Evolutionary conservation across 2,113 vertebrate species (phyloP).

Genomic region (Indicator indicator): DNA sequence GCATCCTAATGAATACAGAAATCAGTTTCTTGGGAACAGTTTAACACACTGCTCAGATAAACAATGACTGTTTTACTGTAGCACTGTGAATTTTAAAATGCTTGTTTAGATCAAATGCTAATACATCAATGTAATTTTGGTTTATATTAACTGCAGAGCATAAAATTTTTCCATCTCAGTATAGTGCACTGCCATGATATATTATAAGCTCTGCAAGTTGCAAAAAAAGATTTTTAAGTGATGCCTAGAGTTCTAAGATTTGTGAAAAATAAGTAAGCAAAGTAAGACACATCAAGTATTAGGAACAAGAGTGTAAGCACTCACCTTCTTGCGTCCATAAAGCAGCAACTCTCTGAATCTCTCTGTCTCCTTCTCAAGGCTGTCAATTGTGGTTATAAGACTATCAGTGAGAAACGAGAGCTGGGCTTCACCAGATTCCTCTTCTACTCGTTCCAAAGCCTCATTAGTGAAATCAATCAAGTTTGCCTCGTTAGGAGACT

Average conservation of each 20-base stretch:
- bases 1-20: slow-evolving; percentile 82
- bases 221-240: not conserved
- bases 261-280: not conserved
- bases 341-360: slow-evolving; percentile 94
- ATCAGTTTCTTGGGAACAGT: not conserved
- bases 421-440: slow-evolving; percentile 88
- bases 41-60: not conserved
- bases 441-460: slow-evolving; percentile 85
- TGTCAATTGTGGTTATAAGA: slow-evolving; percentile 76
- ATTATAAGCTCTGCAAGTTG: fast-evolving
- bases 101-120: not conserved
- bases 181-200: not conserved
- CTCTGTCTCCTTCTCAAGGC: slow-evolving; percentile 89
- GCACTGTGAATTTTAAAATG: not conserved
- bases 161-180: not conserved
- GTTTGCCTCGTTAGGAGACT: slow-evolving; percentile 95
- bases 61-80: not conserved
- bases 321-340: slow-evolving; percentile 94
- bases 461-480: slow-evolving; percentile 96
- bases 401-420: slow-evolving; percentile 90
- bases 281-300: not conserved
- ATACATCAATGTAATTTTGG: not conserved
- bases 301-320: not conserved
- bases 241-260: not conserved
- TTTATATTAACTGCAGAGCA: not conserved